Evolutionary conservation across 2,113 vertebrate species (phyloP), one percentile per base, ranked within the genome.

Genomic region (Labeo rohita): DNA sequence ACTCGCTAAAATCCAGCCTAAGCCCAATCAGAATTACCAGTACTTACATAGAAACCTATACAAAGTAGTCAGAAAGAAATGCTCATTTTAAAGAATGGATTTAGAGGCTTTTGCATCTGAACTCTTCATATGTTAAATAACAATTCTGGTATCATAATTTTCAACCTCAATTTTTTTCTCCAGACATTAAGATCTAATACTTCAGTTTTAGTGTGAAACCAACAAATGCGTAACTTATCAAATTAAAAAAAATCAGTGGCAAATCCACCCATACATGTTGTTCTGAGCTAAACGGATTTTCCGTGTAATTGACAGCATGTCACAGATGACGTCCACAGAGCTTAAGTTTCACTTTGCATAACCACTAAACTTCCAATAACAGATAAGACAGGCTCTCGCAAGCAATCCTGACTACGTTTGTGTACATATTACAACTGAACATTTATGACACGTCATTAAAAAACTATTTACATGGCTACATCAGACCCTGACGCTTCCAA

Each of bases 191-290:
- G 8, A 9, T 4, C 18, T 9, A 21, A 23, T 23, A 9, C 4
- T 63, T 1, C 59, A 63, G 8, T 23, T 63, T 63, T 2, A 7
- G 4, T 43, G 36, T 13, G 52, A 77, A 77, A 85, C 16, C 65
- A 65, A n/a, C 56, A 90, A 89, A 52, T 87, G 82, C 75, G 87
- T 13, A 80, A 90, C 88, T 87, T 75, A 77, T 50, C 9, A 50
- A 28, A 23, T 47, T 39, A 76, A 76, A 49, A 10, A 75, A 75
- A 75, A 76, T 13, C 47, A 8, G 47, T 50, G 12, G 9, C 36
- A 45, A 72, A 43, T 28, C 28, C 28, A 21, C 39, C 68, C 68
- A 50, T 49, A 47, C 73, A 76, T 28, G 73, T 50, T 76, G 28
- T 50, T 8, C 45, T 28, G 73, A 16, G 43, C n/a, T 59, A 76